Conservation (phyloP, 2,797 vertebrate genomes). For the Crocodylus rhombifer region DNA sequence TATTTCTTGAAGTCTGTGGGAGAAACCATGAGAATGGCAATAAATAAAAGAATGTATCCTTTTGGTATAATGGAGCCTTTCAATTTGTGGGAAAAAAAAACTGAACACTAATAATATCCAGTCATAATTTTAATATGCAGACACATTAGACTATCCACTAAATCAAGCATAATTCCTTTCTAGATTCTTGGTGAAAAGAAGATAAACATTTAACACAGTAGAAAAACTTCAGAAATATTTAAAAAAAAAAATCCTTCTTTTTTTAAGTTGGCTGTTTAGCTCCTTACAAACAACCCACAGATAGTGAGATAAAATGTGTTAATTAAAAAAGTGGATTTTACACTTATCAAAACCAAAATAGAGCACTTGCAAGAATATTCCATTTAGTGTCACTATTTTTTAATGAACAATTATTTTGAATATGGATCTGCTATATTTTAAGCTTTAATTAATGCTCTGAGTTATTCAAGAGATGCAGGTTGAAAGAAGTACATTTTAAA, state of each 20-base stretch:
- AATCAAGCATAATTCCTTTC: neutral
- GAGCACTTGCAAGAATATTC: neutral
- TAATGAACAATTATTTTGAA: neutral
- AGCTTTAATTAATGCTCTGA: neutral
- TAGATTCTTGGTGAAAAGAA: neutral
- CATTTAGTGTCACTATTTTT: slow-evolving; percentile 3
- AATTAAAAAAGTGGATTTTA: slow-evolving; percentile 9
- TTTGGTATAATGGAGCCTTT: neutral
- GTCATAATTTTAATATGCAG: neutral
- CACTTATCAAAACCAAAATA: neutral
- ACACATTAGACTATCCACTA: slow-evolving; percentile 10
- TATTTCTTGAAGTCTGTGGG: neutral
- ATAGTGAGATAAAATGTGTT: slow-evolving; percentile 15
- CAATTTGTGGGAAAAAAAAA: neutral
- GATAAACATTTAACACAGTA: neutral
- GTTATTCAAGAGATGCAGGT: neutral
- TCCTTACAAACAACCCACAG: neutral
- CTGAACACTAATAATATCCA: neutral
- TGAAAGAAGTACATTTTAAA: neutral
- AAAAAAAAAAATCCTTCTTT: slow-evolving; percentile 20
- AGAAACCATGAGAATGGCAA: neutral
- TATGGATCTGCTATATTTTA: neutral
- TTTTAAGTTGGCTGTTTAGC: slow-evolving; percentile 14
- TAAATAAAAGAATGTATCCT: neutral
- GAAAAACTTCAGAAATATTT: neutral